Evolutionary conservation across 2,113 vertebrate genomes (phyloP).

Genomic region (Macquaria ambigua): DNA sequence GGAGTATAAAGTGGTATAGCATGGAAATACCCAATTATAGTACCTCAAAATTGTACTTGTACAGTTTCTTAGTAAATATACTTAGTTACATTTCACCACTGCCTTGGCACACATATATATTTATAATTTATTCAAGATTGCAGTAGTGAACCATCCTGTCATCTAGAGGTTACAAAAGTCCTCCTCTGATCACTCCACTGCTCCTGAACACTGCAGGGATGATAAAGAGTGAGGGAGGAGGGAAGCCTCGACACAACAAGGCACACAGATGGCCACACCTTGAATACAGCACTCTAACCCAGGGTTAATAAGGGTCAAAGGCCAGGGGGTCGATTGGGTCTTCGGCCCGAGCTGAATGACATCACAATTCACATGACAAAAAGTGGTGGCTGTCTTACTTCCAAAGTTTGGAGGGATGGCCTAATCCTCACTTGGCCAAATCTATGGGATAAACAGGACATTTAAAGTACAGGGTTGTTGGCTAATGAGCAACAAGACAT

Average conservation of each 20-base stretch:
- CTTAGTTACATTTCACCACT: background rate
- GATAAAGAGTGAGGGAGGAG: slow-evolving; percentile 67
- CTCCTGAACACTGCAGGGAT: slow-evolving; percentile 57
- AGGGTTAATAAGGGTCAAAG: slow-evolving; percentile 78
- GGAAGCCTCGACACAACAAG: slow-evolving; percentile 58
- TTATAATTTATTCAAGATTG: background rate
- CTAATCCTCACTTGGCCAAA: slow-evolving; percentile 67
- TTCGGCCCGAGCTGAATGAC: slow-evolving; percentile 70
- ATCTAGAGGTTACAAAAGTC: slow-evolving; percentile 17
- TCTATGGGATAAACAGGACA: slow-evolving; percentile 23
- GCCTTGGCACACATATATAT: background rate
- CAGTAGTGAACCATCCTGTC: slow-evolving; percentile 8
- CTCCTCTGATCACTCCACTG: slow-evolving; percentile 52
- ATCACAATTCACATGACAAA: slow-evolving; percentile 74
- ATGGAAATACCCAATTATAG: background rate
- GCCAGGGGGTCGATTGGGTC: slow-evolving; percentile 74
- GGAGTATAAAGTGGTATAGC: background rate
- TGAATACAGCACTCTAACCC: slow-evolving; percentile 73
- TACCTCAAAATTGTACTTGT: background rate
- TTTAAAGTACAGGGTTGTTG: slow-evolving; percentile 23
- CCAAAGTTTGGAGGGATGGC: slow-evolving; percentile 52
- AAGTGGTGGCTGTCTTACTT: slow-evolving; percentile 52
- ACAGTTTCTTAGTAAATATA: background rate
- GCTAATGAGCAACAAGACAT: slow-evolving; percentile 32
- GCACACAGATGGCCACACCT: slow-evolving; percentile 83